phyloP scores from a whole-genome alignment of 2,797 vertebrate species.

The Ctenochaetus hawaiiensis region DNA sequence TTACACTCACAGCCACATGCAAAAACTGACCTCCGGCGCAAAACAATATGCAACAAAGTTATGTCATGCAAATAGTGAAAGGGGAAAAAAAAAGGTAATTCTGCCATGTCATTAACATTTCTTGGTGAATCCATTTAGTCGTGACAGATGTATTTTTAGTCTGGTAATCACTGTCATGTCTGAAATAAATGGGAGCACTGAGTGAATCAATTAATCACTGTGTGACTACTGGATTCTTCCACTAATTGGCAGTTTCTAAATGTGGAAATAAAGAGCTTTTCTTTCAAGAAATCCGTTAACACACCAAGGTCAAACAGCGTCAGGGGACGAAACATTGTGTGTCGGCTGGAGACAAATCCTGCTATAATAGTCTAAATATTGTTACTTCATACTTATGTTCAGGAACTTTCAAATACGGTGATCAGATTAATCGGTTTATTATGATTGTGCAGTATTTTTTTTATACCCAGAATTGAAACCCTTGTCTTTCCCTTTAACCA shows the following conservation, averaged over 20 bases:
- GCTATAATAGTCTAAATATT: neutral
- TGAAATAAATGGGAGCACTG: constrained; percentile 63
- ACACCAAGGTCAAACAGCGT: constrained; percentile 50
- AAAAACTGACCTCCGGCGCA: constrained; percentile 13
- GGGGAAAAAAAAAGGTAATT: neutral
- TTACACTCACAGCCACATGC: neutral
- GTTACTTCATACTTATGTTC: neutral
- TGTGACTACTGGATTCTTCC: constrained; percentile 64
- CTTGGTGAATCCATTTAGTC: constrained; percentile 35
- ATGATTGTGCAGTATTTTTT: neutral
- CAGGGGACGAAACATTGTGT: neutral
- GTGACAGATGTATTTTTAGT: constrained; percentile 71
- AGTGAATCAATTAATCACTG: constrained; percentile 72
- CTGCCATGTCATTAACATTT: constrained; percentile 37
- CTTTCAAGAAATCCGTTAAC: constrained; percentile 42
- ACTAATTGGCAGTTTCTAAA: constrained; percentile 75
- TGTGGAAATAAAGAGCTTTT: constrained; percentile 62
- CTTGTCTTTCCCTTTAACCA: neutral
- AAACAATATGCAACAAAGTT: neutral
- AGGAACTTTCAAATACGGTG: neutral
- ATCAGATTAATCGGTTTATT: neutral
- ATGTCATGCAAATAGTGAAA: neutral
- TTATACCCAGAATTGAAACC: neutral
- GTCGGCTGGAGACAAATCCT: neutral
- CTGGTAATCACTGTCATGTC: constrained; percentile 61